Evolutionary conservation across 2,888 invertebrate species (phyloP).

Genomic region (Belgica antarctica): DNA sequence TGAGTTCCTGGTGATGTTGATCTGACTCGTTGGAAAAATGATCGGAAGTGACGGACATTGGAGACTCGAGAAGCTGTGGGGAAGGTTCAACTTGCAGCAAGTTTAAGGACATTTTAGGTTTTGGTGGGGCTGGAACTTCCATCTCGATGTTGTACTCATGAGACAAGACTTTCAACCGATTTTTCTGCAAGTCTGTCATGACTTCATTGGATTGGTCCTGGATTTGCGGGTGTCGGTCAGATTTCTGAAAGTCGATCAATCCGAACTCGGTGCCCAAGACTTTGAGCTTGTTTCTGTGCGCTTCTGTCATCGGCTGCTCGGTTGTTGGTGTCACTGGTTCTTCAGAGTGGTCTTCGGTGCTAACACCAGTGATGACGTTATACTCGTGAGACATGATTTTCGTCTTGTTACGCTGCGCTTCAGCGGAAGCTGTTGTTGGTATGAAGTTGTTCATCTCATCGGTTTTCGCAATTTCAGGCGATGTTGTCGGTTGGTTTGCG

Average conservation of each 20-base stretch:
- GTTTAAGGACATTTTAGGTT: slow-evolving; percentile 33
- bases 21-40: slow-evolving; percentile 44
- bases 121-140: slow-evolving; percentile 28
- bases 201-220: slow-evolving; percentile 37
- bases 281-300: slow-evolving; percentile 62
- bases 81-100: slow-evolving; percentile 45
- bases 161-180: slow-evolving; percentile 52
- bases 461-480: neutral
- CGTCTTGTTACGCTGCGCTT: slow-evolving; percentile 62
- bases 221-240: neutral
- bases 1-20: slow-evolving; percentile 42
- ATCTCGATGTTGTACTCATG: slow-evolving; percentile 47
- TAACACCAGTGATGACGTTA: slow-evolving; percentile 31
- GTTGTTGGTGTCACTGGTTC: slow-evolving; percentile 24
- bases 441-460: slow-evolving; percentile 38
- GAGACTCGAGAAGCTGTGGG: slow-evolving; percentile 46
- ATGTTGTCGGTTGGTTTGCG: neutral
- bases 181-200: slow-evolving; percentile 52
- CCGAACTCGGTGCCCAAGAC: slow-evolving; percentile 61
- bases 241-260: neutral
- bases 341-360: neutral
- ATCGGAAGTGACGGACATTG: slow-evolving; percentile 50
- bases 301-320: slow-evolving; percentile 56
- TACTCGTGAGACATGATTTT: slow-evolving; percentile 63
- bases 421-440: slow-evolving; percentile 54